Base-by-base conservation (phyloP, 1,140 invertebrate genomes). In the Camponotus pennsylvanicus region DNA sequence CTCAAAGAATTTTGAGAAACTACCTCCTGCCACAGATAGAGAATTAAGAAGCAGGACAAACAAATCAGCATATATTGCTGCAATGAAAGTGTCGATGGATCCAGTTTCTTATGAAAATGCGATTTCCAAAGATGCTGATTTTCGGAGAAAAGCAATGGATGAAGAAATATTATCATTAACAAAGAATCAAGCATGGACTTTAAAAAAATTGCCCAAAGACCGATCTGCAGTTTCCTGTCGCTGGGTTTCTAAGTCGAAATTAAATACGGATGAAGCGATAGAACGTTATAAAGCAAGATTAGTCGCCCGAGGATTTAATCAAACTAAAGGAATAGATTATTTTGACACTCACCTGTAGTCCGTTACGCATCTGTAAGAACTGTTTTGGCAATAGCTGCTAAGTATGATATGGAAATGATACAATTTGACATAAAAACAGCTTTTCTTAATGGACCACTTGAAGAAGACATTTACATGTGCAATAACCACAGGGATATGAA, bases 361-460 rank as follows among this genome's bases (percentile, higher is more conserved):
- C 59, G 42, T 0, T 84, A 84, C 15, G 42, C 76, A 9, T 84
- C 80, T 0, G 80, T 84, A 9, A 75, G 57, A 55, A 45, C 70
- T 3, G 49, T 84, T 64, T 37, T 84, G 11, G 42, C 80, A 7
- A 9, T 64, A 37, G 59, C 11, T 1, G 70, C 70, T 40, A 84
- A 64, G 9, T 34, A 66, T 6, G 59, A 84, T 32, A 84, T 84
- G 70, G 70, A 84, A 27, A 13, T 84, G 0, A 3, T 55, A 7
- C 80, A 84, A 37, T 84, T 84, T 18, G 70, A 84, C 27, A 9
- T 84, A 0, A 75, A 52, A 4, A 84, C 57, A 3, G 80, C 69
- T 2, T 84, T 84, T 1, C n/a, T 76, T 0, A 84, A 84, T 18
- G 7, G 80, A 40, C 42, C 80, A 11, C 70, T 84, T 40, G 27